Percentiles rank a stretch among this genome's conserved stretches.
These are phyloP conservation scores for Acanthisitta chloris DNA, from an alignment of 2,113 vertebrate genomes.

Conservation along the genomic window DNA sequence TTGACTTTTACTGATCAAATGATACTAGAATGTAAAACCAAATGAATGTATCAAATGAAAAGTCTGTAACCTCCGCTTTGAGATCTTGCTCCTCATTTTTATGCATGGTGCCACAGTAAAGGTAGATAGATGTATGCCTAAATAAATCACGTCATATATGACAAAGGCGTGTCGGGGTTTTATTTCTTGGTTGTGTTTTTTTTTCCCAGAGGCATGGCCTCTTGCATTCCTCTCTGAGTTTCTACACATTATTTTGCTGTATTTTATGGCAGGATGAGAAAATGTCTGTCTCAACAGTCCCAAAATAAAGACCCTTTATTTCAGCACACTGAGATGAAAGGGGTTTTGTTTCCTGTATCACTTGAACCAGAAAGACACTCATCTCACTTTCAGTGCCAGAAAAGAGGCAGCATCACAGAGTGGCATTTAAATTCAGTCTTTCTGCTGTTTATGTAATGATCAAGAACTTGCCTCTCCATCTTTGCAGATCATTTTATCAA, in stretches of 20 bases:
- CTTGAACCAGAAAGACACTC: not conserved
- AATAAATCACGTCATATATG: not conserved
- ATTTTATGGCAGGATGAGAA: not conserved
- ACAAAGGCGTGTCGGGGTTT: fast-evolving
- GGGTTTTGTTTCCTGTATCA: not conserved
- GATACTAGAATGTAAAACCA: not conserved
- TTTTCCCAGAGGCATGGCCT: fast-evolving
- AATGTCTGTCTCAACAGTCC: not conserved
- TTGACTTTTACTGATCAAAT: not conserved
- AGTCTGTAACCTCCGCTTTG: not conserved
- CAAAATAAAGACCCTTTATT: not conserved
- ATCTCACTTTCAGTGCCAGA: not conserved
- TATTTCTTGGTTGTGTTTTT: fast-evolving
- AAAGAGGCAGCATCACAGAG: not conserved
- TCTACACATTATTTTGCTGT: not conserved
- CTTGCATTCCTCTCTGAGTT: not conserved
- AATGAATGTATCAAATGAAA: not conserved
- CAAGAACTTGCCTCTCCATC: not conserved
- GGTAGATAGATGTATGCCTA: not conserved
- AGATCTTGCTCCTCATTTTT: not conserved
- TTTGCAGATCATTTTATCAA: not conserved
- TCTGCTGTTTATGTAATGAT: not conserved
- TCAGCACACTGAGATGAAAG: not conserved
- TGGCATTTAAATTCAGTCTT: not conserved
- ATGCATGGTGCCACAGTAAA: not conserved